Conservation (phyloP, 2,797 vertebrate genomes). For the Thalassophryne amazonica region DNA sequence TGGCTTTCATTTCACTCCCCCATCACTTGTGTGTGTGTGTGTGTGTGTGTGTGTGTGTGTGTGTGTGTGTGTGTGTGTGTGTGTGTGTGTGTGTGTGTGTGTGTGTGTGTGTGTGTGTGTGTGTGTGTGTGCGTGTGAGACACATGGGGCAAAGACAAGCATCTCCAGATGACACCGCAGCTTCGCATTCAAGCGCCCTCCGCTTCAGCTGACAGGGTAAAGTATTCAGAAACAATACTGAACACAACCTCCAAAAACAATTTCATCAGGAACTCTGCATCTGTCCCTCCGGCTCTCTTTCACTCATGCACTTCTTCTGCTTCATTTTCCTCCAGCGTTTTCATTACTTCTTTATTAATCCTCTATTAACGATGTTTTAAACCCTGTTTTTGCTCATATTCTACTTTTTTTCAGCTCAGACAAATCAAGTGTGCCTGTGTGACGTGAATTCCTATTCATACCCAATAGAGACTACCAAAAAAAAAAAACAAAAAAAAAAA, state of each 20-base stretch:
- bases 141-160: constrained; percentile 9
- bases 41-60: too few species aligned
- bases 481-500: not conserved
- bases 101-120: too few species aligned
- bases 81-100: too few species aligned
- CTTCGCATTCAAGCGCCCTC: constrained; percentile 35
- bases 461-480: not conserved
- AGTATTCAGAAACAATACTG: constrained; percentile 35
- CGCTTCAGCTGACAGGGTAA: constrained; percentile 43
- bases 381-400: constrained; percentile 1
- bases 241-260: constrained; percentile 49
- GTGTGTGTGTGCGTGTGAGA: too few species aligned
- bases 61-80: too few species aligned
- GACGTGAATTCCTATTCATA: not conserved
- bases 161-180: constrained; percentile 9
- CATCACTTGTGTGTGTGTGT: too few species aligned
- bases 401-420: constrained; percentile 2
- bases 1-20: too few species aligned
- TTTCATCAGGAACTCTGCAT: constrained; percentile 38
- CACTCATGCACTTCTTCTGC: too few species aligned
- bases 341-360: not conserved
- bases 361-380: not conserved
- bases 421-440: not conserved
- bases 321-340: constrained; percentile 2
- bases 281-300: not conserved